These are phyloP conservation scores for Drepana arcuata DNA, from an alignment of 1,140 invertebrate species.

Conservation along the genomic window DNA sequence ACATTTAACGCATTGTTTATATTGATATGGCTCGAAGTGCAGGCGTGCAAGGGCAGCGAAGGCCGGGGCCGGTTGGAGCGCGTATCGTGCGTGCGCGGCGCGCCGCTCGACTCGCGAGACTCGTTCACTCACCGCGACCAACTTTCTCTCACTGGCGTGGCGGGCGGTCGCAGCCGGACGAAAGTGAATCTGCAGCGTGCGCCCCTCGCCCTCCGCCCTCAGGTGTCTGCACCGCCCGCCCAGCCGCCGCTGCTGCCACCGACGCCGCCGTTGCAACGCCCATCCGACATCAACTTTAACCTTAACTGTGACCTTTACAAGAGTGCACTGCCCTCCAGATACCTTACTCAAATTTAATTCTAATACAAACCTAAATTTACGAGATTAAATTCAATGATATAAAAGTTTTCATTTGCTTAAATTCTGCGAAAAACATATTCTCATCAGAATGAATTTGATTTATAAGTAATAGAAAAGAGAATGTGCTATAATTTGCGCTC, in stretches of 20 bases:
- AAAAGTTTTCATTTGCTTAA: too few relatives aligned
- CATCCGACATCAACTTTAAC: slow-evolving; percentile 60
- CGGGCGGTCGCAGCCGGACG: slow-evolving; percentile 52
- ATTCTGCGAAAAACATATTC: too few relatives aligned
- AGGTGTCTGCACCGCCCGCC: slow-evolving; percentile 51
- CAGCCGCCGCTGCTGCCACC: slow-evolving; percentile 42
- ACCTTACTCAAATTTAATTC: slow-evolving; percentile 24
- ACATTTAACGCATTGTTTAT: slow-evolving; percentile 28
- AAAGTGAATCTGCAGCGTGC: slow-evolving; percentile 68
- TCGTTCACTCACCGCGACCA: slow-evolving; percentile 64
- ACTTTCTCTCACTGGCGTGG: slow-evolving; percentile 69
- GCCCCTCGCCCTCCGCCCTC: slow-evolving; percentile 51
- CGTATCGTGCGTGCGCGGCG: slow-evolving; percentile 48
- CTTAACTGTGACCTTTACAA: slow-evolving; percentile 62
- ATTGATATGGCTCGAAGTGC: slow-evolving; percentile 14
- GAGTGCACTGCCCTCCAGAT: slow-evolving; percentile 55
- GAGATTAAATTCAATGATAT: too few relatives aligned
- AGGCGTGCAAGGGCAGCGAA: slow-evolving; percentile 14
- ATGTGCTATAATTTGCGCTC: too few relatives aligned
- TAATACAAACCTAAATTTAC: too few relatives aligned
- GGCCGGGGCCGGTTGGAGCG: slow-evolving; percentile 24
- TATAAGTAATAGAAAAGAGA: too few relatives aligned
- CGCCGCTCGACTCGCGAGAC: slow-evolving; percentile 52
- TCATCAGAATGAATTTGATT: too few relatives aligned
- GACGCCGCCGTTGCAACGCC: slow-evolving; percentile 36